These are phyloP conservation scores for Priocnemis perturbator DNA, from an alignment of 2,888 invertebrate genomes.

Conservation along the genomic window DNA sequence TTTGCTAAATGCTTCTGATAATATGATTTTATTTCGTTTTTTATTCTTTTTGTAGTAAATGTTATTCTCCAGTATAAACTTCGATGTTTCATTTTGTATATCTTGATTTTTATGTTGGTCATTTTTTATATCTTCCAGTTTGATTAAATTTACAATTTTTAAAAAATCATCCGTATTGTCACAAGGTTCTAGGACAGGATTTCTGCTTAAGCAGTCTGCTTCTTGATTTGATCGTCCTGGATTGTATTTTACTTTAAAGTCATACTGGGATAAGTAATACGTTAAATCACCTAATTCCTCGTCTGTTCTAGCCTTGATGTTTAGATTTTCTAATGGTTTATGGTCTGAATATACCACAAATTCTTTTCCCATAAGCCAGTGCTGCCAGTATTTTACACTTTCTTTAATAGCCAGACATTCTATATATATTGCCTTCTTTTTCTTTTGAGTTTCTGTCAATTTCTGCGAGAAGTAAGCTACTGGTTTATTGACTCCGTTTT, in stretches of 20 bases:
- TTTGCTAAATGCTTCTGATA: slow-evolving; percentile 3
- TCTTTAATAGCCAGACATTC: slow-evolving; percentile 53
- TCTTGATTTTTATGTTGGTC: slow-evolving; percentile 42
- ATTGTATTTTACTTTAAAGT: no score
- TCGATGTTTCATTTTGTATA: slow-evolving; percentile 51
- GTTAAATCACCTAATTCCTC: no score
- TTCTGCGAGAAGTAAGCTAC: slow-evolving; percentile 15
- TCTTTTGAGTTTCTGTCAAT: slow-evolving; percentile 38
- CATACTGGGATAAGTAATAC: no score
- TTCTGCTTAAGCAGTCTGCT: no score
- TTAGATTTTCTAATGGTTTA: slow-evolving; percentile 47
- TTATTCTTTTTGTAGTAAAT: slow-evolving; percentile 11
- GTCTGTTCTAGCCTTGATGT: no score
- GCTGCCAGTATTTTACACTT: slow-evolving; percentile 47
- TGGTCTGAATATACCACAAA: slow-evolving; percentile 44
- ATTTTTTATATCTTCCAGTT: slow-evolving; percentile 19
- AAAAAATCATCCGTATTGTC: slow-evolving; percentile 5
- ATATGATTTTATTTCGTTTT: slow-evolving; percentile 9
- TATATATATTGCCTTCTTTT: slow-evolving; percentile 45
- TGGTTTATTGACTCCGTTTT: no score
- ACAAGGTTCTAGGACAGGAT: slow-evolving; percentile 13
- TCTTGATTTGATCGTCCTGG: no score
- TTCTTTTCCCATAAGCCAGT: slow-evolving; percentile 42
- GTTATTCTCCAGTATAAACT: slow-evolving; percentile 23
- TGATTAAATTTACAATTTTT: slow-evolving; percentile 21